A percentile compares a stretch with the other conserved stretches of the same genome.
These are phyloP conservation scores for Cataglyphis altisquamis DNA, from an alignment of 2,888 invertebrate genomes.

Conservation along the genomic window DNA sequence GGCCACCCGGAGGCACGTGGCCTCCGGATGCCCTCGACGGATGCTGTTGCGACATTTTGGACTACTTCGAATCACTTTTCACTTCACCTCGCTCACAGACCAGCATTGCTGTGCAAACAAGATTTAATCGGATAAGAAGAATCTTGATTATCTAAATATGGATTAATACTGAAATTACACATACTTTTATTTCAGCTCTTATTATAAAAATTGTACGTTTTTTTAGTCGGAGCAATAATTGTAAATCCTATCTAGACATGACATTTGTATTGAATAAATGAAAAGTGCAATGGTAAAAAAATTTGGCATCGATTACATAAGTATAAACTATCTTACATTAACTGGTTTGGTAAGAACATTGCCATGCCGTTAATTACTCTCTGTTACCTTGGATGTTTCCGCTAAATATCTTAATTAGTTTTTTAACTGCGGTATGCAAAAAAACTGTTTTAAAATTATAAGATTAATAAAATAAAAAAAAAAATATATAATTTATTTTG, in stretches of 20 bases:
- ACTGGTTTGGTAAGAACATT: neutral
- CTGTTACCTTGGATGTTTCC: neutral
- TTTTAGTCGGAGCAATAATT: slow-evolving; percentile 1
- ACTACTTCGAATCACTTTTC: slow-evolving; percentile 65
- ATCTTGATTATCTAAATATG: neutral
- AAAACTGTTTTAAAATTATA: neutral
- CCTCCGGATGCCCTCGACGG: slow-evolving; percentile 86
- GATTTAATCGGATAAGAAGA: neutral
- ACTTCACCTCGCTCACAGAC: slow-evolving; percentile 48
- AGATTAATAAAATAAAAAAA: neutral
- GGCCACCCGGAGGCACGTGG: slow-evolving; percentile 85
- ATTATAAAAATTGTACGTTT: neutral
- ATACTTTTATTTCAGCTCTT: neutral
- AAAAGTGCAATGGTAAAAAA: neutral
- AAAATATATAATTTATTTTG: neutral
- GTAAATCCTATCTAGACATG: neutral
- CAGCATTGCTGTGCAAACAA: slow-evolving; percentile 74
- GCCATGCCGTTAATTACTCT: neutral
- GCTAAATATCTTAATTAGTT: neutral
- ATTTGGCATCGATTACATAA: neutral
- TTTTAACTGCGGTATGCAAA: neutral
- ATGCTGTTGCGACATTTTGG: slow-evolving; percentile 81
- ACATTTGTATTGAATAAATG: neutral
- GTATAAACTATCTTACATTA: neutral
- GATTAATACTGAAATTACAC: neutral